A percentile compares a stretch with the other conserved stretches of the same genome.
Conservation (phyloP, 2,113 vertebrate species). For the Coregonus clupeaformis region DNA sequence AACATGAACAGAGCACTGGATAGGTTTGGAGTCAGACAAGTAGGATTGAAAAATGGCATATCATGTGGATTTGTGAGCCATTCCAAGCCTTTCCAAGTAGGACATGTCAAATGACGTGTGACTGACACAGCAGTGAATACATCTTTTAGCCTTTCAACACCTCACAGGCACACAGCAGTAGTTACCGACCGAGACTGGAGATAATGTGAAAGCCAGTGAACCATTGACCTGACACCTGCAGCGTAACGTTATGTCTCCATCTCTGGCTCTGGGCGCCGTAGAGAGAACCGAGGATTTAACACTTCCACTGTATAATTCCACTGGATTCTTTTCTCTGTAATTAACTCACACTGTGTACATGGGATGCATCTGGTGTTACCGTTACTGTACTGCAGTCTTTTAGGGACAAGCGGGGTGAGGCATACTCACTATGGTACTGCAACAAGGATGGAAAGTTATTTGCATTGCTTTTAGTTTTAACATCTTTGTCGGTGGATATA, state of each 20-base stretch:
- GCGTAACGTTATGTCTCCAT: too few species aligned
- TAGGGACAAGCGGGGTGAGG: background rate
- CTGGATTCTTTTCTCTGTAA: background rate
- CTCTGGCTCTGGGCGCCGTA: too few species aligned
- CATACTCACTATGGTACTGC: background rate
- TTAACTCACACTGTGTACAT: background rate
- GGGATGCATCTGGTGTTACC: background rate
- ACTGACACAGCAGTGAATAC: background rate
- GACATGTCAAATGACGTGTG: too few species aligned
- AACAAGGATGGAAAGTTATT: background rate
- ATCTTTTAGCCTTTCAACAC: background rate
- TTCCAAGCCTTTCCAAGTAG: too few species aligned
- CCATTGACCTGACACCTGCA: background rate
- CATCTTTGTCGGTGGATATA: background rate
- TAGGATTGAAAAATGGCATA: too few species aligned
- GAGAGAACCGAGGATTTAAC: too few species aligned
- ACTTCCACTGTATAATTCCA: too few species aligned
- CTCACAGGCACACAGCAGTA: background rate
- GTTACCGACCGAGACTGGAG: background rate
- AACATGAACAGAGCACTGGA: constrained; percentile 35
- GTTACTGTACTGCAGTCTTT: background rate
- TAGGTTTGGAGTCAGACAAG: too few species aligned
- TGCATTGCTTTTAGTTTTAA: background rate
- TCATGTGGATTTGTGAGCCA: too few species aligned
- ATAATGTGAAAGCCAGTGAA: background rate